These are phyloP conservation scores for Nowickia ferox DNA, from an alignment of 2,888 invertebrate genomes.

Conservation along the genomic window DNA sequence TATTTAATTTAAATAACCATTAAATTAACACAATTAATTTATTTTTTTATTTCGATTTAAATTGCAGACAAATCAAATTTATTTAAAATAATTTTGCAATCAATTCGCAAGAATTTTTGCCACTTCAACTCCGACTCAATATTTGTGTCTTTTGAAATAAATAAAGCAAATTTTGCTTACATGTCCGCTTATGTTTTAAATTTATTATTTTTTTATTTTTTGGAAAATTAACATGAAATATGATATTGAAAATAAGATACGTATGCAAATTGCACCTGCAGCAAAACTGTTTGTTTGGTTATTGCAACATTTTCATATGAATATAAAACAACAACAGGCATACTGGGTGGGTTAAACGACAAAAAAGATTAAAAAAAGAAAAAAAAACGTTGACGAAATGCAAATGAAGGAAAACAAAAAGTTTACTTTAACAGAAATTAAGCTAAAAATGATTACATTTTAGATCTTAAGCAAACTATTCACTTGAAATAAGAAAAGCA, in stretches of 20 bases:
- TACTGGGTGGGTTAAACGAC: constrained; percentile 1
- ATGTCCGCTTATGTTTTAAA: background rate
- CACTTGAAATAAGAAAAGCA: background rate
- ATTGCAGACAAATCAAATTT: constrained; percentile 44
- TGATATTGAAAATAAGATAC: constrained; percentile 64
- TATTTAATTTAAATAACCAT: background rate
- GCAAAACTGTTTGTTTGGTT: constrained; percentile 9
- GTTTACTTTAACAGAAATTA: background rate
- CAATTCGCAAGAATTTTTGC: constrained; percentile 58
- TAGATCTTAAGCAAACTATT: background rate
- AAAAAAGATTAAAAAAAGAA: background rate
- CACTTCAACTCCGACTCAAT: constrained; percentile 30
- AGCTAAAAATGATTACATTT: background rate
- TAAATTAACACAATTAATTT: too few species aligned
- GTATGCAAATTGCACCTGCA: constrained; percentile 70
- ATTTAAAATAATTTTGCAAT: constrained; percentile 53
- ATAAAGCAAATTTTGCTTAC: constrained; percentile 40
- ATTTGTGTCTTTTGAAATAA: constrained; percentile 8
- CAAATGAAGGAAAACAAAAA: constrained; percentile 17
- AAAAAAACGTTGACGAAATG: constrained; percentile 39
- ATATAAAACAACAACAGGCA: background rate
- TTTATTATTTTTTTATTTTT: background rate
- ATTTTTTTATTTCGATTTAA: background rate
- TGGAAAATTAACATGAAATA: constrained; percentile 58
- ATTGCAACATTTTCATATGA: constrained; percentile 16